phyloP scores from a whole-genome alignment of 2,888 invertebrate genomes.

The Agrotis segetum region DNA sequence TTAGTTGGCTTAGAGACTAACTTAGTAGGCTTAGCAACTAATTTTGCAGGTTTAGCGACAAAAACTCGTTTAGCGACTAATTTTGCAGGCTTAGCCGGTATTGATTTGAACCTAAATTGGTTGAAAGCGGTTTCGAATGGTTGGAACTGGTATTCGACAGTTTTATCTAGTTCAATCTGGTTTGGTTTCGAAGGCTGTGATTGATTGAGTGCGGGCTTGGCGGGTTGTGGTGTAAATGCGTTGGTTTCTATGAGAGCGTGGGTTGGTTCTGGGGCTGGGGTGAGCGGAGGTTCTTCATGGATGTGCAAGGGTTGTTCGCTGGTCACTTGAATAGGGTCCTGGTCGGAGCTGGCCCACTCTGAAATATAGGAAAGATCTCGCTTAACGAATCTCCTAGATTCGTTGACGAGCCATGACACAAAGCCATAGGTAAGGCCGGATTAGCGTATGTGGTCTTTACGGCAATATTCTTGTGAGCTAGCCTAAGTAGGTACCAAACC shows the following conservation, averaged over 20 bases:
- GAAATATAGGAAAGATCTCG: constrained; percentile 80
- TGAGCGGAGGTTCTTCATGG: constrained; percentile 62
- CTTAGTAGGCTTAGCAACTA: constrained; percentile 53
- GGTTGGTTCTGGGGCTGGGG: constrained; percentile 62
- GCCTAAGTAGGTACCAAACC: not conserved
- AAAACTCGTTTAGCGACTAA: constrained; percentile 48
- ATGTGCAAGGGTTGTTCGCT: constrained; percentile 68
- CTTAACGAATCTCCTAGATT: constrained; percentile 79
- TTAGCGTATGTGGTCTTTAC: constrained; percentile 6
- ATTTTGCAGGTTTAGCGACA: constrained; percentile 46
- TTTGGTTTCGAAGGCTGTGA: constrained; percentile 63
- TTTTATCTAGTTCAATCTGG: constrained; percentile 55
- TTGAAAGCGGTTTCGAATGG: constrained; percentile 57
- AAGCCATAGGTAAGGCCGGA: constrained; percentile 58
- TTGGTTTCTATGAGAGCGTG: constrained; percentile 64
- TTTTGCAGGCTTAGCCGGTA: constrained; percentile 48
- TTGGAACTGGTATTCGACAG: constrained; percentile 58
- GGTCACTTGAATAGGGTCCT: constrained; percentile 65
- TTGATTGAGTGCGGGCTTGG: constrained; percentile 57
- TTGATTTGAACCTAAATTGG: constrained; percentile 51
- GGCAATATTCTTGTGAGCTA: constrained; percentile 4
- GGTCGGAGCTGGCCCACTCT: constrained; percentile 74
- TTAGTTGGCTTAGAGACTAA: constrained; percentile 57
- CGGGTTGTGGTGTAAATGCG: constrained; percentile 63
- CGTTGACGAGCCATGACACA: constrained; percentile 66